Percentiles rank a stretch among this genome's conserved stretches.
Conservation (phyloP, 2,797 vertebrate species). For the Thripadectes ignobilis region DNA sequence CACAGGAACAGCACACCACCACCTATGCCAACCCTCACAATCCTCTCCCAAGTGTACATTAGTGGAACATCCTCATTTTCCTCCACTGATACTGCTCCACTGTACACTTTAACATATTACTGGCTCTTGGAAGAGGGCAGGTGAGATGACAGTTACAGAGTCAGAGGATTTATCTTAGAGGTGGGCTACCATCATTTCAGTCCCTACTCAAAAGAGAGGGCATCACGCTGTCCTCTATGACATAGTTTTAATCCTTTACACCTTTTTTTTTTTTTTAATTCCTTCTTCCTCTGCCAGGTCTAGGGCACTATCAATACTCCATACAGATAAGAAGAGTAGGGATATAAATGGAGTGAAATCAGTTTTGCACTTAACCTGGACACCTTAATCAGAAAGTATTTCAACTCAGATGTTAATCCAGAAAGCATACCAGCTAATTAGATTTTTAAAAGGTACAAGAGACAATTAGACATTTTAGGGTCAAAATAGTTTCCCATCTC, state of each 20-base stretch:
- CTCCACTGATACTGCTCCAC: not conserved
- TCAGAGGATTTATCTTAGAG: not conserved
- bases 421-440: not conserved
- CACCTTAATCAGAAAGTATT: not conserved
- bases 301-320: not conserved
- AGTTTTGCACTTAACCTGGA: not conserved
- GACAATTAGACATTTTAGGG: not conserved
- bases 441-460: not conserved
- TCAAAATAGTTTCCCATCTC: not conserved
- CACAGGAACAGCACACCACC: not conserved
- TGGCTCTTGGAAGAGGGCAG: not conserved
- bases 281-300: not conserved
- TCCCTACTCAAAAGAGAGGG: not conserved
- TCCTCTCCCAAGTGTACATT: accelerated
- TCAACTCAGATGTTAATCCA: not conserved
- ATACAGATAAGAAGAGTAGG: not conserved
- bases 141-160: accelerated
- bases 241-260: not conserved
- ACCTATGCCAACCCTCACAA: not conserved
- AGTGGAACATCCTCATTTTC: not conserved
- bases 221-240: not conserved
- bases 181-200: not conserved
- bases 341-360: not conserved
- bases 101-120: not conserved
- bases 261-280: not conserved